phyloP scores from a whole-genome alignment of 2,113 vertebrate genomes.

The Melanocharis versteri region DNA sequence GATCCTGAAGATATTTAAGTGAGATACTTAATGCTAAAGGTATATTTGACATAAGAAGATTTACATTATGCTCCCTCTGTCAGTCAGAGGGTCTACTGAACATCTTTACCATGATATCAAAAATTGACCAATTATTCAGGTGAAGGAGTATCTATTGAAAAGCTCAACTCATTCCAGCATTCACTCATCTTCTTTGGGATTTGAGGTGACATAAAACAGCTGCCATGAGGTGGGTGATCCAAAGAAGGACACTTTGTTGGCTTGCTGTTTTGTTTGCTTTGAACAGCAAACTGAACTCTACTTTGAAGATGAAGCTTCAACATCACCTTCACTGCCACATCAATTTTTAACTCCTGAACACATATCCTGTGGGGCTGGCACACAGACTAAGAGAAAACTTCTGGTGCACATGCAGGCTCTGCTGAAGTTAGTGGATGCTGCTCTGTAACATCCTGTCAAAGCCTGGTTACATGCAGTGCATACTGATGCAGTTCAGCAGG shows the following conservation, averaged over 20 bases:
- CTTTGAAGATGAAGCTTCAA: background rate
- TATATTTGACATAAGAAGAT: background rate
- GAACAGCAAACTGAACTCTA: background rate
- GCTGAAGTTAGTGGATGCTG: background rate
- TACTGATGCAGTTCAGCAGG: background rate
- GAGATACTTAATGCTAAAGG: background rate
- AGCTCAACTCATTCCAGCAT: background rate
- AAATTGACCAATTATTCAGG: background rate
- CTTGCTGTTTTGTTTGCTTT: background rate
- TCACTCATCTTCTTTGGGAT: background rate
- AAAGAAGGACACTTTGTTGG: background rate
- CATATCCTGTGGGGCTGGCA: background rate
- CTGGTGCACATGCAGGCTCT: background rate
- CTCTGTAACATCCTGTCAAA: background rate
- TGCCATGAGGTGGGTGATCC: background rate
- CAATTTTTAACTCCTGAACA: background rate
- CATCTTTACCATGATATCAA: background rate
- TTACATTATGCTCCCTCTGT: background rate
- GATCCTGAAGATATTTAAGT: background rate
- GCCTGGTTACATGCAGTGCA: background rate
- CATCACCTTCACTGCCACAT: background rate
- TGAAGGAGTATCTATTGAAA: background rate
- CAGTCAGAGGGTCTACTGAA: background rate
- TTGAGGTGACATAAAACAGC: background rate
- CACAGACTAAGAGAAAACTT: background rate